Percentiles rank a stretch among this genome's conserved stretches.
phyloP scores from a whole-genome alignment of 2,797 vertebrate species.

The Rhabdophis nuchalis region DNA sequence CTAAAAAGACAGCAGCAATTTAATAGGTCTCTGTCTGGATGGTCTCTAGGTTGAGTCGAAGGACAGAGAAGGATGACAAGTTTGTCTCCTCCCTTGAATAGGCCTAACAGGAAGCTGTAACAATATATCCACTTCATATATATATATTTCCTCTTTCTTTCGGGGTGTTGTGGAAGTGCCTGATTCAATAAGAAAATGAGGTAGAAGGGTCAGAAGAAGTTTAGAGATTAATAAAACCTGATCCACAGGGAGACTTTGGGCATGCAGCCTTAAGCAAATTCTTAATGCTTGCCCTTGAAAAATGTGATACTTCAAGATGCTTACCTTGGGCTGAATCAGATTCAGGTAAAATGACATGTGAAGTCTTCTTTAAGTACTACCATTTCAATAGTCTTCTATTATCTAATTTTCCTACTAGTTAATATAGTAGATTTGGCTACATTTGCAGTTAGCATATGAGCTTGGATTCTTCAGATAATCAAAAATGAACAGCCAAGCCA shows the following conservation, averaged over 20 bases:
- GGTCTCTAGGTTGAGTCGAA: too few species aligned
- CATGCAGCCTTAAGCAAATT: neutral
- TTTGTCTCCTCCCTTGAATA: too few species aligned
- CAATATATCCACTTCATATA: too few species aligned
- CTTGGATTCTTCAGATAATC: neutral
- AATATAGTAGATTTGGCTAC: neutral
- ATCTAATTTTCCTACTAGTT: neutral
- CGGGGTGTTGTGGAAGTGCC: neutral
- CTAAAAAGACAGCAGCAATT: too few species aligned
- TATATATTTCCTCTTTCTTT: neutral
- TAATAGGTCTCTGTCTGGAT: too few species aligned
- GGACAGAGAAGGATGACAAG: too few species aligned
- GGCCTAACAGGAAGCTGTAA: too few species aligned
- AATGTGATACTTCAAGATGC: neutral
- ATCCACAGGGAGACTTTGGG: neutral
- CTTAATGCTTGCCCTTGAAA: neutral
- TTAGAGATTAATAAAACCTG: neutral
- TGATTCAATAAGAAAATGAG: neutral
- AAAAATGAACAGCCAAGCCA: constrained; percentile 1
- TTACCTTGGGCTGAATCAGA: neutral
- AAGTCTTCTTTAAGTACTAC: neutral
- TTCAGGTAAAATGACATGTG: neutral
- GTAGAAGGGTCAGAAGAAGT: neutral
- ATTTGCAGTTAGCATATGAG: constrained; percentile 11
- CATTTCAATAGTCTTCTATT: neutral